Evolutionary conservation across 2,113 vertebrate genomes (phyloP).

Genomic region (Acrocephalus kingi): DNA sequence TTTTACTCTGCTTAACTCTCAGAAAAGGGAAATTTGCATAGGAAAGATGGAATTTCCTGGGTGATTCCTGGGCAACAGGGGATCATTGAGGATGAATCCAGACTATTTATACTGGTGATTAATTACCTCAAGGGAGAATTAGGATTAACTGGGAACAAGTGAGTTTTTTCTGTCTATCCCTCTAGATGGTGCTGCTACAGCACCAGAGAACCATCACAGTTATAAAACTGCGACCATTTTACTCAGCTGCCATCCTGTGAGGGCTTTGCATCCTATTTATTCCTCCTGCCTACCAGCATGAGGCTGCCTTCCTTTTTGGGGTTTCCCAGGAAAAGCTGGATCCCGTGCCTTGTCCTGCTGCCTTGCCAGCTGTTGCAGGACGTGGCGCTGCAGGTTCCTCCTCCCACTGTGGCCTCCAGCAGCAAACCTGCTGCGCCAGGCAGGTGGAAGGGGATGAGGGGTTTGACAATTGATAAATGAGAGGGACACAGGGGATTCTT

Average conservation of each 20-base stretch:
- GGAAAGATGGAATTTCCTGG: neutral
- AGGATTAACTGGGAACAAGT: neutral
- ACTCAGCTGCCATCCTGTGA: neutral
- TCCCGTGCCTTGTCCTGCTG: neutral
- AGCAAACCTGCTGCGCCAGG: neutral
- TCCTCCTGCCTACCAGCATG: neutral
- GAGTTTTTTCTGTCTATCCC: neutral
- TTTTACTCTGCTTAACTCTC: neutral
- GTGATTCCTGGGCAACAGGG: neutral
- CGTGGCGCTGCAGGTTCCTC: neutral
- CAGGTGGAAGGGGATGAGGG: neutral
- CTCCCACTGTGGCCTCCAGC: neutral
- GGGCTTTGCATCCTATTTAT: neutral
- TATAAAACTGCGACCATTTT: neutral
- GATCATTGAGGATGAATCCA: neutral
- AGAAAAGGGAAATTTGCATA: neutral
- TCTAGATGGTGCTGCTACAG: slow-evolving; percentile 28
- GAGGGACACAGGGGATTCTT: neutral
- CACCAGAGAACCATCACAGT: accelerated
- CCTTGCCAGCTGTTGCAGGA: neutral
- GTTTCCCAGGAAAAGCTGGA: neutral
- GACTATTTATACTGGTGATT: neutral
- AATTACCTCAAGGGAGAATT: neutral
- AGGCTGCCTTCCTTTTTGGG: neutral
- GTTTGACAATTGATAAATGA: neutral